Percentiles rank a stretch among this genome's conserved stretches.
phyloP scores from a whole-genome alignment of 1,140 invertebrate genomes.

The Bilobella aurantiaca region DNA sequence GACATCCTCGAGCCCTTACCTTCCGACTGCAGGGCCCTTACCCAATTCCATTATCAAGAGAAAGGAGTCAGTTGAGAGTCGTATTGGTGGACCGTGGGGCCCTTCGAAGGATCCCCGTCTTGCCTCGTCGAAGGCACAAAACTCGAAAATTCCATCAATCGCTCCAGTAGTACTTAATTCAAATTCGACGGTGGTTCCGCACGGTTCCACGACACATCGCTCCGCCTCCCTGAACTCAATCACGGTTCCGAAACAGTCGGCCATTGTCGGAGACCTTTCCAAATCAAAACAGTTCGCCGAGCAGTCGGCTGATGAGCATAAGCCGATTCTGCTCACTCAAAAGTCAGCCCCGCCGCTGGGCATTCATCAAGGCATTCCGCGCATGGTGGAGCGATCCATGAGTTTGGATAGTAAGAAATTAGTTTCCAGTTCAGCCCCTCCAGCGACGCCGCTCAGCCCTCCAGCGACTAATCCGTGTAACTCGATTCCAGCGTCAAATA shows the following conservation, averaged over 20 bases:
- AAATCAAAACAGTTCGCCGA: no score
- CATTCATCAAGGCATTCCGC: conserved; percentile 27
- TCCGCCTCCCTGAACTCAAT: neutral
- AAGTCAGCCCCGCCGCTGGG: conserved; percentile 11
- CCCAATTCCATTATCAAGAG: neutral
- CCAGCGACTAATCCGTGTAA: neutral
- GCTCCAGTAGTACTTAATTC: no score
- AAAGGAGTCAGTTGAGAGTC: neutral
- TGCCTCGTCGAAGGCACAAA: no score
- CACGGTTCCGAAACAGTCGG: neutral
- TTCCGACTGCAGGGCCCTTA: neutral
- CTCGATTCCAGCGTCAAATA: neutral
- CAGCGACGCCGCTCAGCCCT: neutral
- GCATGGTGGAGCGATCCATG: conserved; percentile 31
- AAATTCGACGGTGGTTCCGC: no score
- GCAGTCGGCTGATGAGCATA: neutral
- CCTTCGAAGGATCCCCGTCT: conserved; percentile 1
- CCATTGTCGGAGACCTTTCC: neutral
- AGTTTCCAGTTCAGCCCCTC: neutral
- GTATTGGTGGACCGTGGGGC: neutral
- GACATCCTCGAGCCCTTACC: neutral
- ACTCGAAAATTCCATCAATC: no score
- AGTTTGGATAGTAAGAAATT: conserved; percentile 24
- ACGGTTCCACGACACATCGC: neutral
- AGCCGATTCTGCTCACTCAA: neutral